Conservation (phyloP, 2,797 vertebrate genomes). For the Philypnodon macrostomus region DNA sequence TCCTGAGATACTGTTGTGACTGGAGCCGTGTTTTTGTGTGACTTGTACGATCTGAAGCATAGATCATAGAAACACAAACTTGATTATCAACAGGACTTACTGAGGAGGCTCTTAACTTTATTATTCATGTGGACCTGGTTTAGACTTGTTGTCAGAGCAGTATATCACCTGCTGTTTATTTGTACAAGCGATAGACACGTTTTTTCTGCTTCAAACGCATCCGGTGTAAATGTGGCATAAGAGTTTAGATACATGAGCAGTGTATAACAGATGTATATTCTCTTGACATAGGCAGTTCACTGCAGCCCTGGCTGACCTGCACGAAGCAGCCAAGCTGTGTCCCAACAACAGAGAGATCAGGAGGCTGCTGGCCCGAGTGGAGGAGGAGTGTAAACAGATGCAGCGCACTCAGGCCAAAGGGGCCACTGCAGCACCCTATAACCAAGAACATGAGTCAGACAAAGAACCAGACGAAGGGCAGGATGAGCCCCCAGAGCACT, state of each 20-base stretch:
- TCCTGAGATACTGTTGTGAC: no score
- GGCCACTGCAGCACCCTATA: slow-evolving; percentile 58
- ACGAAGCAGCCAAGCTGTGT: slow-evolving; percentile 90
- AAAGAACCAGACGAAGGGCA: slow-evolving; percentile 83
- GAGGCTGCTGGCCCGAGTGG: slow-evolving; percentile 87
- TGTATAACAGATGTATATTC: slow-evolving; percentile 3
- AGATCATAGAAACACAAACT: no score
- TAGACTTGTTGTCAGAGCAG: no score
- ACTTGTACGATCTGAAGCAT: no score
- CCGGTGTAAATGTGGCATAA: no score
- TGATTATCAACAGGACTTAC: no score
- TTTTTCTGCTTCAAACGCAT: no score
- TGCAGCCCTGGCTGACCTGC: slow-evolving; percentile 88
- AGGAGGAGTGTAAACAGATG: slow-evolving; percentile 94
- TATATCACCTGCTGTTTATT: no score
- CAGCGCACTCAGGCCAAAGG: slow-evolving; percentile 88
- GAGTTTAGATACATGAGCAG: slow-evolving; percentile 6
- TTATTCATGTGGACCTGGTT: no score
- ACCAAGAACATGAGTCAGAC: slow-evolving; percentile 80
- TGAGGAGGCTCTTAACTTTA: no score
- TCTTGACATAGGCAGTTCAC: slow-evolving; percentile 83
- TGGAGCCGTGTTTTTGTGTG: no score
- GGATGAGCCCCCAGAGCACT: slow-evolving; percentile 47
- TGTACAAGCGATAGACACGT: no score
- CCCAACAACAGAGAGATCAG: slow-evolving; percentile 92